Percentiles rank a stretch among this genome's conserved stretches.
phyloP scores from a whole-genome alignment of 2,113 vertebrate genomes.

The Megaceryle maxima region DNA sequence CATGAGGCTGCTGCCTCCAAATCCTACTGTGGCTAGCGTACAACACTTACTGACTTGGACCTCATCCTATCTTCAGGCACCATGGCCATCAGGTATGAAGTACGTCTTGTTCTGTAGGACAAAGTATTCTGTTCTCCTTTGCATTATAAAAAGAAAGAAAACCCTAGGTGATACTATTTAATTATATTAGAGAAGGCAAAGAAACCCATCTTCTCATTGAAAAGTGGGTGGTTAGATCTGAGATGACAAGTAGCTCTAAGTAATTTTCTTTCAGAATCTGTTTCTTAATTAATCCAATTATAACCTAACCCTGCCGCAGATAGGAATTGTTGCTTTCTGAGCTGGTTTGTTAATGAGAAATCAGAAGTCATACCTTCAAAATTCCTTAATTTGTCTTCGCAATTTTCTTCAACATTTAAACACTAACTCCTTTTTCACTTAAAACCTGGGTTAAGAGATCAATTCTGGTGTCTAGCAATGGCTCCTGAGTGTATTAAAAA shows the following conservation, averaged over 20 bases:
- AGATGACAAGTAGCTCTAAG: background rate
- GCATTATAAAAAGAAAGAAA: background rate
- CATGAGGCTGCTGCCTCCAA: background rate
- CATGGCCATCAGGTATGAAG: background rate
- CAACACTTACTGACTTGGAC: background rate
- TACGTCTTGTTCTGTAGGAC: background rate
- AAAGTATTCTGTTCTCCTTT: background rate
- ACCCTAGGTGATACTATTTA: background rate
- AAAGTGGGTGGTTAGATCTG: background rate
- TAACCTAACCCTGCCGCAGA: background rate
- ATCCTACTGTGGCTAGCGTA: background rate
- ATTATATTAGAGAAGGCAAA: background rate
- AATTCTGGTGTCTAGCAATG: background rate
- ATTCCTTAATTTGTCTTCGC: background rate
- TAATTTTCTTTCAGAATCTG: background rate
- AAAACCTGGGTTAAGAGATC: background rate
- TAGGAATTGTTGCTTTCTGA: background rate
- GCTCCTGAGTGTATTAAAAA: background rate
- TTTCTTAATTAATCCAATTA: background rate
- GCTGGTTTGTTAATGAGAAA: background rate
- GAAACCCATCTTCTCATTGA: background rate
- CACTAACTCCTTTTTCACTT: background rate
- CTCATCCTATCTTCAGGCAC: background rate
- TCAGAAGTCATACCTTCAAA: background rate
- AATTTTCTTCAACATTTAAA: background rate